phyloP scores from a whole-genome alignment of 2,888 invertebrate genomes.

The Yponomeuta sedellus region DNA sequence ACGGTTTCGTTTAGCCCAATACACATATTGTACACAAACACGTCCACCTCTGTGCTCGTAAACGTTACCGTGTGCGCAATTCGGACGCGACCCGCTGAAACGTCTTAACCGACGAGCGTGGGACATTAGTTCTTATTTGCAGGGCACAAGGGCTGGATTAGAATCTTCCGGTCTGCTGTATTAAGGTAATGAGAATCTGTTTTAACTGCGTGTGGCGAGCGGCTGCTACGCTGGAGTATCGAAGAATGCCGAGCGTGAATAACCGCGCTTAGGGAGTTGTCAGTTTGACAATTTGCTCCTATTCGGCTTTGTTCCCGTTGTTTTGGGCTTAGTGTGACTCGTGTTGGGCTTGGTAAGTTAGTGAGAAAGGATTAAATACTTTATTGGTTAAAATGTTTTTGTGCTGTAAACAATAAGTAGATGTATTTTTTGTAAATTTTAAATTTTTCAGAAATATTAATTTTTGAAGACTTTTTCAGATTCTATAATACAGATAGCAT shows the following conservation, averaged over 20 bases:
- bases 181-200: slow-evolving; percentile 56
- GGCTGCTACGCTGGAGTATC: slow-evolving; percentile 62
- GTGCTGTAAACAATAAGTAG: too few relatives aligned
- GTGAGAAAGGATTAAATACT: not conserved
- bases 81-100: slow-evolving; percentile 30
- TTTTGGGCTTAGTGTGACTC: slow-evolving; percentile 15
- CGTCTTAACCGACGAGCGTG: slow-evolving; percentile 27
- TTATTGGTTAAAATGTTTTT: not conserved
- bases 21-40: slow-evolving; percentile 68
- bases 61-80: slow-evolving; percentile 56
- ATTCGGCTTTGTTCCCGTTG: slow-evolving; percentile 34
- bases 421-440: too few relatives aligned
- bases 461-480: not conserved
- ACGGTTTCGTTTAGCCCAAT: slow-evolving; percentile 73
- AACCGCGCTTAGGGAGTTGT: slow-evolving; percentile 71
- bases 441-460: too few relatives aligned
- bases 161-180: slow-evolving; percentile 28
- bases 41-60: slow-evolving; percentile 61
- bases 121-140: slow-evolving; percentile 29
- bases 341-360: slow-evolving; percentile 21
- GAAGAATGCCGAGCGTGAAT: slow-evolving; percentile 74
- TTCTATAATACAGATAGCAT: not conserved
- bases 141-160: slow-evolving; percentile 23
- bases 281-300: slow-evolving; percentile 64
- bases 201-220: slow-evolving; percentile 53